phyloP scores from a whole-genome alignment of 2,888 invertebrate genomes.

The Drosophila nr. perissopoda region DNA sequence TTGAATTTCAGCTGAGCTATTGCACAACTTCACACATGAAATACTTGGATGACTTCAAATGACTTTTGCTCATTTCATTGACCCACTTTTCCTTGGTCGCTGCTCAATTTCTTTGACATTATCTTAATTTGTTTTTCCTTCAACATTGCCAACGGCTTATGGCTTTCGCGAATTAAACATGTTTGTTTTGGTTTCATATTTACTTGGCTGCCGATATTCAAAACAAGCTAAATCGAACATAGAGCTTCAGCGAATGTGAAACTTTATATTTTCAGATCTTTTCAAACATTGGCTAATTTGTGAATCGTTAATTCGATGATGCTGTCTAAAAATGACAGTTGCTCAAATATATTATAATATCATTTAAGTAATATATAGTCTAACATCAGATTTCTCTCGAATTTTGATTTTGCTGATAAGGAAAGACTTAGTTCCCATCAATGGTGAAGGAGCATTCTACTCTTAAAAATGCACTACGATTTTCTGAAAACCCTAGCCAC shows the following conservation, averaged over 20 bases:
- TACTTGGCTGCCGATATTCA: slow-evolving; percentile 5
- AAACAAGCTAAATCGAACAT: neutral
- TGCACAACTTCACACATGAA: slow-evolving; percentile 4
- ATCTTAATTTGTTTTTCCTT: slow-evolving; percentile 2
- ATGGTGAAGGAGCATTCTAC: no score
- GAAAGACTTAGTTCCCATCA: no score
- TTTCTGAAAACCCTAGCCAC: neutral
- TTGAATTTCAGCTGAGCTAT: slow-evolving; percentile 5
- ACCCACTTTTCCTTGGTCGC: slow-evolving; percentile 12
- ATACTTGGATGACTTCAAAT: neutral
- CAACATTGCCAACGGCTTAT: neutral
- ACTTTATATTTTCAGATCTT: neutral
- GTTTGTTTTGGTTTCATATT: slow-evolving; percentile 2
- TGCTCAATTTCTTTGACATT: neutral
- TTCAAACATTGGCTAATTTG: no score
- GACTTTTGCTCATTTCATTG: slow-evolving; percentile 14
- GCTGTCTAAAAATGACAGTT: neutral
- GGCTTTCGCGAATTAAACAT: slow-evolving; percentile 4
- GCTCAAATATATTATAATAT: neutral
- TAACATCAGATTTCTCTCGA: neutral
- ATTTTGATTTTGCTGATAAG: no score
- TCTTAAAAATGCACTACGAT: neutral
- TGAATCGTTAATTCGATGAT: neutral
- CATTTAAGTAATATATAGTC: neutral
- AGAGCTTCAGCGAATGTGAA: slow-evolving; percentile 1